Evolutionary conservation across 2,888 invertebrate genomes (phyloP).

Genomic region (Drosophila formosana): DNA sequence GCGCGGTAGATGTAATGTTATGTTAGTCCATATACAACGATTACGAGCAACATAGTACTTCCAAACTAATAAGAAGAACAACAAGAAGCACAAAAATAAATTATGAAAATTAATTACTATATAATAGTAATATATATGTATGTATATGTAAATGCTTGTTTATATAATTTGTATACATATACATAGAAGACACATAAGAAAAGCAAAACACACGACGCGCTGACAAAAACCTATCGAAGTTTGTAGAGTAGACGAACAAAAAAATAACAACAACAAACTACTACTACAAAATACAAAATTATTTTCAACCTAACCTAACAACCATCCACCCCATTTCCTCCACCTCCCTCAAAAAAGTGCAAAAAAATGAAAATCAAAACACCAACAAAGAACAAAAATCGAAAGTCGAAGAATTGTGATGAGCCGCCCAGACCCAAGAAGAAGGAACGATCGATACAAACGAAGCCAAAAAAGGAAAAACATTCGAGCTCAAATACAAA

Average conservation of each 20-base stretch:
- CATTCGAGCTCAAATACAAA: not conserved
- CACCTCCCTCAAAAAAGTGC: not conserved
- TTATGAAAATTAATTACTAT: slow-evolving; percentile 8
- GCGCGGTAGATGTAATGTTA: slow-evolving; percentile 23
- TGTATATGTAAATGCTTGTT: slow-evolving; percentile 24
- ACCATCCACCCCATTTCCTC: not conserved
- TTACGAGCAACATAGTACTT: slow-evolving; percentile 71
- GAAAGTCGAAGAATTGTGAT: not conserved
- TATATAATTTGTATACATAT: slow-evolving; percentile 40
- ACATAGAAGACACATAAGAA: slow-evolving; percentile 16
- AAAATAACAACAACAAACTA: not conserved
- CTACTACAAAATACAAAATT: not conserved
- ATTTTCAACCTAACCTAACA: slow-evolving; percentile 1
- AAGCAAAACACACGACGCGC: slow-evolving; percentile 4
- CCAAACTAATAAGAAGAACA: slow-evolving; percentile 50
- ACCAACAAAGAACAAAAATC: too few relatives aligned
- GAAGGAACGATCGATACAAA: not conserved
- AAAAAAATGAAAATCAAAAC: not conserved
- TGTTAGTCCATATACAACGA: slow-evolving; percentile 62
- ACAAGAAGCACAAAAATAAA: slow-evolving; percentile 22
- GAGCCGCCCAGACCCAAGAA: not conserved
- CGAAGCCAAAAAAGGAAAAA: not conserved
- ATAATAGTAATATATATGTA: slow-evolving; percentile 11
- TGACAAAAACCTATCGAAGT: slow-evolving; percentile 18
- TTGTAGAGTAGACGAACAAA: slow-evolving; percentile 3